These are phyloP conservation scores for Meloidogyne exigua DNA, from an alignment of 1,140 invertebrate genomes.

Conservation along the genomic window DNA sequence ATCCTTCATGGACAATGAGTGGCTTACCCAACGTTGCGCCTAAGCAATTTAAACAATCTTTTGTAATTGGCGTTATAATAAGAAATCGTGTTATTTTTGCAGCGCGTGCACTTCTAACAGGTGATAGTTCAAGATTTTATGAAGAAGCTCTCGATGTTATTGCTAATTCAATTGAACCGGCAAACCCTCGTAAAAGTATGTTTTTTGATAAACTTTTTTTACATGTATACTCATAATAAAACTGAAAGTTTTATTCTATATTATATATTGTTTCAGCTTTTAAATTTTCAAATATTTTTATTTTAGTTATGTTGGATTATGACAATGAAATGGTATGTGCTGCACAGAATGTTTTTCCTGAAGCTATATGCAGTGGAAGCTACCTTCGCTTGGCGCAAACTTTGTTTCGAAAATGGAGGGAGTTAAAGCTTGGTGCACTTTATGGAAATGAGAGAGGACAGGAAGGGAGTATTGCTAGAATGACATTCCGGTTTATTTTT, in stretches of 20 bases:
- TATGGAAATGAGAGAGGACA: not conserved
- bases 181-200: not conserved
- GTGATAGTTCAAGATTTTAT: not conserved
- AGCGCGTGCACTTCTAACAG: not conserved
- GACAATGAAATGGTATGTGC: not conserved
- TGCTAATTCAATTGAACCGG: not conserved
- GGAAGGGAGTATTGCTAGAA: not conserved
- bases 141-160: constrained; percentile 5
- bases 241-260: too few species aligned
- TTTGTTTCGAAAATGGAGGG: not conserved
- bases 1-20: constrained; percentile 5
- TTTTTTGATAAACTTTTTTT: not conserved
- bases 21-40: not conserved
- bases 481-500: not conserved
- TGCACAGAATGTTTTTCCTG: not conserved
- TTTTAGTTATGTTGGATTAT: not conserved
- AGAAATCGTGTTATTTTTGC: not conserved
- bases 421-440: not conserved
- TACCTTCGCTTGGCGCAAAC: not conserved
- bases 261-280: not conserved
- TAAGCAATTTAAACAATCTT: constrained; percentile 1
- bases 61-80: not conserved
- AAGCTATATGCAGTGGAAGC: not conserved
- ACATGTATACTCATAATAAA: too few species aligned
- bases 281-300: not conserved